These are phyloP conservation scores for Euphydryas editha DNA, from an alignment of 2,888 invertebrate genomes.

Conservation along the genomic window DNA sequence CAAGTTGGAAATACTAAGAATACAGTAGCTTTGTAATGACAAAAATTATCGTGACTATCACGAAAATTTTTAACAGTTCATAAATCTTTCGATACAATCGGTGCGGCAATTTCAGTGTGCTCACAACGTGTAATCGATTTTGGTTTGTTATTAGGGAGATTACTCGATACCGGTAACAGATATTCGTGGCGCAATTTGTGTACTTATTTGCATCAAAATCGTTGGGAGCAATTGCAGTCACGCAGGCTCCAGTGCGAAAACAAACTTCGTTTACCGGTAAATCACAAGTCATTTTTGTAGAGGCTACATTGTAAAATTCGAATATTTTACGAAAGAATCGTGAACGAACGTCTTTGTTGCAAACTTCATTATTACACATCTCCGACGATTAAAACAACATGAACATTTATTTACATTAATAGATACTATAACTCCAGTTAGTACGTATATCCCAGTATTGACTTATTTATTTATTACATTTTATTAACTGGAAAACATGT, in stretches of 20 bases:
- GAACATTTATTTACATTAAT: neutral
- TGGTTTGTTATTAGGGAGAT: constrained; percentile 68
- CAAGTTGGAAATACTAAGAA: constrained; percentile 33
- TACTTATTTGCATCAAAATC: constrained; percentile 71
- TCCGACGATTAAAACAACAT: neutral
- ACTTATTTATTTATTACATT: constrained; percentile 2
- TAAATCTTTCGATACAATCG: constrained; percentile 52
- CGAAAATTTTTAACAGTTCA: constrained; percentile 58
- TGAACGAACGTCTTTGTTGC: constrained; percentile 7
- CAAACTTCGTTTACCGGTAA: constrained; percentile 56
- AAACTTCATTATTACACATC: constrained; percentile 5
- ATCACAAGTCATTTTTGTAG: constrained; percentile 30
- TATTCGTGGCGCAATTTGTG: constrained; percentile 72
- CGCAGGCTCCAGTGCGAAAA: constrained; percentile 69
- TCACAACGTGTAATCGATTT: constrained; percentile 64
- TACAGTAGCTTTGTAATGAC: constrained; percentile 44
- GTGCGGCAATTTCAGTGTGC: constrained; percentile 23
- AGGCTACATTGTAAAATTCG: constrained; percentile 39
- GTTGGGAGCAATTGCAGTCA: constrained; percentile 64
- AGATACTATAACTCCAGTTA: neutral
- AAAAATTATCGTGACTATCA: constrained; percentile 46
- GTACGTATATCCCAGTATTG: neutral
- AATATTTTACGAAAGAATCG: constrained; percentile 34
- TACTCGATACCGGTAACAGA: constrained; percentile 67
- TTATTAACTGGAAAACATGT: constrained; percentile 5